A percentile compares a stretch with the other conserved stretches of the same genome.
phyloP scores from a whole-genome alignment of 2,888 invertebrate species.

The Chirona hameri region DNA sequence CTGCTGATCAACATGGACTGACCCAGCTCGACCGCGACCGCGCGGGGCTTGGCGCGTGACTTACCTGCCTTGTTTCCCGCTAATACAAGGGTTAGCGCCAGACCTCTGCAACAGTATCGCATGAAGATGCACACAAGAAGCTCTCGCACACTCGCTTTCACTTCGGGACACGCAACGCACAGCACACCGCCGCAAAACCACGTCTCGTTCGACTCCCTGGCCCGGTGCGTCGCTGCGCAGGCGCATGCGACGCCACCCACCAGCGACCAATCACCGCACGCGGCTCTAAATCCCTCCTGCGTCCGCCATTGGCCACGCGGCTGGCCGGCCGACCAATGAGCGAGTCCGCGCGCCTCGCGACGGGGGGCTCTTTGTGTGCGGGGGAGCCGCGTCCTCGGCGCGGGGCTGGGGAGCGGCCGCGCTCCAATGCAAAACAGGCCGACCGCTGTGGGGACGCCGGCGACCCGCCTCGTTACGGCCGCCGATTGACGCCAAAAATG shows the following conservation, averaged over 20 bases:
- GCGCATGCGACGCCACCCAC: neutral
- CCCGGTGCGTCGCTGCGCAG: neutral
- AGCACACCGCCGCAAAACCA: neutral
- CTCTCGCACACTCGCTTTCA: neutral
- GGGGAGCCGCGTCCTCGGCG: neutral
- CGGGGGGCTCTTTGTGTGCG: neutral
- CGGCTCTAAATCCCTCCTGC: neutral
- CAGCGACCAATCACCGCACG: neutral
- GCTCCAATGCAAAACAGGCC: conserved; percentile 14
- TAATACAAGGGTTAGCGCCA: neutral
- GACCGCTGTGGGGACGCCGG: neutral
- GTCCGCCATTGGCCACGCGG: neutral
- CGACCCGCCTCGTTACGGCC: conserved; percentile 3
- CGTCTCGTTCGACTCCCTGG: neutral
- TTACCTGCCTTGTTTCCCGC: neutral
- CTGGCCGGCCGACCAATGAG: neutral
- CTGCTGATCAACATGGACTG: neutral
- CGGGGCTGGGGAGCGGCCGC: neutral
- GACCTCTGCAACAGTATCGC: neutral
- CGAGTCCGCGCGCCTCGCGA: neutral
- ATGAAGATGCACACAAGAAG: neutral
- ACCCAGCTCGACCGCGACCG: neutral
- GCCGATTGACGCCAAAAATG: neutral
- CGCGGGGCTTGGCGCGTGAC: neutral
- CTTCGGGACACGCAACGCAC: neutral